A percentile compares a stretch with the other conserved stretches of the same genome.
These are phyloP conservation scores for Chondrosia reniformis DNA, from an alignment of 37 sponge, comb jelly and placozoan genomes.

Conservation along the genomic window DNA sequence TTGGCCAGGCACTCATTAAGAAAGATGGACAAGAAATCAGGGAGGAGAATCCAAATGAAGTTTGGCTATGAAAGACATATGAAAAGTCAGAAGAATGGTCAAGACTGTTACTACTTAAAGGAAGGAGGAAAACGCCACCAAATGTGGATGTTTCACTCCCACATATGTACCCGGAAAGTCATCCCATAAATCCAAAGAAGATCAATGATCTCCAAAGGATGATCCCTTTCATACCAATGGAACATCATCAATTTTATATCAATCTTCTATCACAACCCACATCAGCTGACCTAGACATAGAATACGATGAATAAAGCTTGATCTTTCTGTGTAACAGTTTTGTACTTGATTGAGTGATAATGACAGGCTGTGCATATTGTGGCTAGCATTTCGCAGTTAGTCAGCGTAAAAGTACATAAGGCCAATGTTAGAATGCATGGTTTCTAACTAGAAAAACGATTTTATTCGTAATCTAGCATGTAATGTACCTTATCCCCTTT, in stretches of 20 bases:
- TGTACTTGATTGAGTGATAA: background rate
- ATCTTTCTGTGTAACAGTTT: background rate
- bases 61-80: background rate
- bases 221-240: conserved; percentile 31
- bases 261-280: background rate
- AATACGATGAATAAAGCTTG: background rate
- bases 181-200: conserved; percentile 46
- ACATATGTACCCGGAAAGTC: conserved; percentile 27
- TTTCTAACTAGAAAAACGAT: background rate
- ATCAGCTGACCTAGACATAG: background rate
- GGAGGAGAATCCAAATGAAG: background rate
- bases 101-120: background rate
- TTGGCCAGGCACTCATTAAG: background rate
- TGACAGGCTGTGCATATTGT: background rate
- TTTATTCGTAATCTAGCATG: background rate
- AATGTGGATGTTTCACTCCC: background rate
- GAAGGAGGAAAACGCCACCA: background rate
- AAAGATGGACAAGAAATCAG: background rate
- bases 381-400: background rate
- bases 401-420: background rate
- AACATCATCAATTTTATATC: conserved; percentile 3
- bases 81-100: background rate
- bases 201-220: conserved; percentile 36
- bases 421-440: background rate
- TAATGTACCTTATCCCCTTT: conserved; percentile 1